Evolutionary conservation across 1,140 invertebrate genomes (phyloP).

Genomic region (Aphis craccivora): DNA sequence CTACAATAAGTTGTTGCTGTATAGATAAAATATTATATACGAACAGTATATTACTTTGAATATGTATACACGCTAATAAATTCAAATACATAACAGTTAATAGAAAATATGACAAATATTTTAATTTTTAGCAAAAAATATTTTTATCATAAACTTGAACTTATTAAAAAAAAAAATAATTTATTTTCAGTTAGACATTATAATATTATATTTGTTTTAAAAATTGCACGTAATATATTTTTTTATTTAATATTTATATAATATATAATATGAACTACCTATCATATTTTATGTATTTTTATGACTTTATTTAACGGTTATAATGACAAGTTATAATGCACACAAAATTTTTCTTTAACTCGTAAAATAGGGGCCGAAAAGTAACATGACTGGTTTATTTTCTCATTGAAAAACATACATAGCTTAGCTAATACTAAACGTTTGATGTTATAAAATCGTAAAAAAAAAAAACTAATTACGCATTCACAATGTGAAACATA

Average conservation of each 20-base stretch:
- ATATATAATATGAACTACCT: background rate
- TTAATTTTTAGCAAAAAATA: background rate
- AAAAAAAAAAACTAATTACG: constrained; percentile 53
- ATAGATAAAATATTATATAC: background rate
- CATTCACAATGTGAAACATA: constrained; percentile 34
- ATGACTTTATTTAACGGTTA: constrained; percentile 12
- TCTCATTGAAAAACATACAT: constrained; percentile 34
- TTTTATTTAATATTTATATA: background rate
- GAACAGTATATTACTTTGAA: background rate
- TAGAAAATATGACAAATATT: background rate
- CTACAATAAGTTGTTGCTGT: background rate
- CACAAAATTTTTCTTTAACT: background rate
- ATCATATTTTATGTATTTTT: constrained; percentile 19
- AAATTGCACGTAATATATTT: background rate
- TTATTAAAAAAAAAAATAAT: background rate
- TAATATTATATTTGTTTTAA: background rate
- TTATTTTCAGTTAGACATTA: background rate
- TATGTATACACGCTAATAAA: background rate
- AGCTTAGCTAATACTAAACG: background rate
- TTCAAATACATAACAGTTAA: background rate
- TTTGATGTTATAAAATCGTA: constrained; percentile 29
- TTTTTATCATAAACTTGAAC: background rate
- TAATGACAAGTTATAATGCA: background rate
- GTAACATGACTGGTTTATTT: constrained; percentile 46
- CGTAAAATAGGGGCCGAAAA: constrained; percentile 29